These are phyloP conservation scores for Trypoxylon attenuatum DNA, from an alignment of 2,888 invertebrate species.

Conservation along the genomic window DNA sequence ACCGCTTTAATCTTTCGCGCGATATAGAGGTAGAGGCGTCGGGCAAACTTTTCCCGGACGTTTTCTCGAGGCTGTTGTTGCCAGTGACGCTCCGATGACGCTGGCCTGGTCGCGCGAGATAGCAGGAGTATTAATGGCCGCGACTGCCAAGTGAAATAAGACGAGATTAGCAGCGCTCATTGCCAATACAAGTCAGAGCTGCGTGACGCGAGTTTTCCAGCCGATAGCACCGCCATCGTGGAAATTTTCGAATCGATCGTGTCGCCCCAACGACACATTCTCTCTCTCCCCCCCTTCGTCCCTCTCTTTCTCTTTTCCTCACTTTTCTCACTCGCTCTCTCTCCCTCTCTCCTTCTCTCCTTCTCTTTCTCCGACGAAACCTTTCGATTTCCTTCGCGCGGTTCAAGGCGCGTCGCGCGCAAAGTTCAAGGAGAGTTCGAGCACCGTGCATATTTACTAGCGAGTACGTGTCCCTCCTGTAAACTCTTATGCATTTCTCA, in stretches of 20 bases:
- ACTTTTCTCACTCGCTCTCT: too few species aligned
- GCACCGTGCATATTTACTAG: too few species aligned
- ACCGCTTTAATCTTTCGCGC: neutral
- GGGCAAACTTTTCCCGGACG: neutral
- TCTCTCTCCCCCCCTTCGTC: too few species aligned
- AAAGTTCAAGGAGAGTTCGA: constrained; percentile 51
- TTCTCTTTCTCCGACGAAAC: constrained; percentile 10
- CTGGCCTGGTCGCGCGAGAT: neutral
- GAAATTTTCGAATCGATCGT: constrained; percentile 41
- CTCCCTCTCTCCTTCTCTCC: too few species aligned
- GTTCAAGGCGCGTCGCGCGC: constrained; percentile 28
- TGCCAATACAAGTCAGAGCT: neutral
- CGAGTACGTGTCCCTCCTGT: too few species aligned
- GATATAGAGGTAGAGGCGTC: neutral
- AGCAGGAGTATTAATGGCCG: constrained; percentile 2
- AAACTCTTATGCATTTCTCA: too few species aligned
- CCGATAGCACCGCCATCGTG: constrained; percentile 33
- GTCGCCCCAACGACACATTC: too few species aligned
- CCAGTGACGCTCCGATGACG: too few species aligned
- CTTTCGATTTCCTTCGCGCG: constrained; percentile 25
- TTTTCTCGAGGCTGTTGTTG: too few species aligned
- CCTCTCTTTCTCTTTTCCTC: too few species aligned
- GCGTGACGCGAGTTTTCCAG: constrained; percentile 31
- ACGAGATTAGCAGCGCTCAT: constrained; percentile 4
- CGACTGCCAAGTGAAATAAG: neutral